Evolutionary conservation across 2,888 invertebrate species (phyloP).

Genomic region (Calliphora vomitoria): DNA sequence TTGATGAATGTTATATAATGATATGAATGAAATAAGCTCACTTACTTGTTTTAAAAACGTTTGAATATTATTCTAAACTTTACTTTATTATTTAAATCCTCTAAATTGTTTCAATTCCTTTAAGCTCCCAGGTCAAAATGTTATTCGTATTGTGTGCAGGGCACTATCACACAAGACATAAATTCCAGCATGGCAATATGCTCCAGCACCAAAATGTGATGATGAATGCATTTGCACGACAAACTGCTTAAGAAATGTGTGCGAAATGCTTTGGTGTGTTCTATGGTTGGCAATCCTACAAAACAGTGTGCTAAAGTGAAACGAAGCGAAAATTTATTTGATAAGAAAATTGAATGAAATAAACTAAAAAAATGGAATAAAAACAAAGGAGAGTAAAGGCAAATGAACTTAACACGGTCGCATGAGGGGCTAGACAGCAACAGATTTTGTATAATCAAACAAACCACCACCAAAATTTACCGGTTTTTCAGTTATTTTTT

Average conservation of each 20-base stretch:
- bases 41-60: no score
- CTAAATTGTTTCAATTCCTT: not conserved
- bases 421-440: conserved; percentile 44
- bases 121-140: not conserved
- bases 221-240: conserved; percentile 54
- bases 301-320: conserved; percentile 36
- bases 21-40: no score
- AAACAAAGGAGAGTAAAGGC: conserved; percentile 9
- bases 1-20: no score
- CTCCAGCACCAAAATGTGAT: conserved; percentile 41
- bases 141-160: conserved; percentile 3
- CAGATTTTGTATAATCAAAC: conserved; percentile 40
- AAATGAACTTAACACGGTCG: conserved; percentile 44
- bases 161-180: conserved; percentile 27
- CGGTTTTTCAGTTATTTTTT: conserved; percentile 14
- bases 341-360: conserved; percentile 53
- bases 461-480: conserved; percentile 29
- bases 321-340: conserved; percentile 57
- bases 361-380: not conserved
- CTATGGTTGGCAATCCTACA: conserved; percentile 8
- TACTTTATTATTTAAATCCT: no score
- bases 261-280: not conserved
- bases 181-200: conserved; percentile 53
- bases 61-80: no score
- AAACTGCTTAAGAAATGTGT: conserved; percentile 22